Conservation (phyloP, 1,140 invertebrate species). For the Drosophila repleta region DNA sequence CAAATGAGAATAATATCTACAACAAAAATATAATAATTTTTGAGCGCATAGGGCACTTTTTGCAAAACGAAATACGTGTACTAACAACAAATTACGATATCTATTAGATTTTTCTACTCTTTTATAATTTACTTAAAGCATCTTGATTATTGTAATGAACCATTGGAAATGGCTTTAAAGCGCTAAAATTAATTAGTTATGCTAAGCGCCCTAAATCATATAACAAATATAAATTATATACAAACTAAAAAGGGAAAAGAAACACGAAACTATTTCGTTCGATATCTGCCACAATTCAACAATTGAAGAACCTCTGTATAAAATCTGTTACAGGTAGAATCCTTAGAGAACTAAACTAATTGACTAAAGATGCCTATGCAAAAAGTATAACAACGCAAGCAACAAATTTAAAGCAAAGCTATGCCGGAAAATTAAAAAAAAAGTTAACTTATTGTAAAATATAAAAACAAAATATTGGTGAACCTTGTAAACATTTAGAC, state of each 20-base stretch:
- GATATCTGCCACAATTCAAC: slow-evolving; percentile 45
- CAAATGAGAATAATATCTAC: slow-evolving; percentile 36
- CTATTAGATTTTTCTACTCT: slow-evolving; percentile 83
- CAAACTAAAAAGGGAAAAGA: slow-evolving; percentile 29
- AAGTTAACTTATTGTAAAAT: slow-evolving; percentile 78
- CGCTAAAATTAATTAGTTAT: slow-evolving; percentile 62
- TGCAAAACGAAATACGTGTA: slow-evolving; percentile 69
- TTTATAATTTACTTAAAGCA: slow-evolving; percentile 79
- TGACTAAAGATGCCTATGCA: slow-evolving; percentile 74
- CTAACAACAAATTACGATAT: slow-evolving; percentile 57
- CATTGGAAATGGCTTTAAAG: slow-evolving; percentile 61
- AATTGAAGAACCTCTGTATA: slow-evolving; percentile 30
- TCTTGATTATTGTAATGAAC: slow-evolving; percentile 65
- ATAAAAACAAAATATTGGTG: slow-evolving; percentile 33
- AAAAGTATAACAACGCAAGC: slow-evolving; percentile 24
- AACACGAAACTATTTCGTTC: slow-evolving; percentile 61
- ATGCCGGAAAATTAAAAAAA: slow-evolving; percentile 47
- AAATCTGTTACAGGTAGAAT: slow-evolving; percentile 38
- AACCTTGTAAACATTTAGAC: slow-evolving; percentile 20
- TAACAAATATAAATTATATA: slow-evolving; percentile 6
- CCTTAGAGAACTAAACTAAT: slow-evolving; percentile 61
- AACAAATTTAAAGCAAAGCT: slow-evolving; percentile 27
- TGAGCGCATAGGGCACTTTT: slow-evolving; percentile 81
- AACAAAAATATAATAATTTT: slow-evolving; percentile 69
- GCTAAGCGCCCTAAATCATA: slow-evolving; percentile 67